Base-by-base conservation (phyloP, 2,113 vertebrate species). In the Corydoras sp. region DNA sequence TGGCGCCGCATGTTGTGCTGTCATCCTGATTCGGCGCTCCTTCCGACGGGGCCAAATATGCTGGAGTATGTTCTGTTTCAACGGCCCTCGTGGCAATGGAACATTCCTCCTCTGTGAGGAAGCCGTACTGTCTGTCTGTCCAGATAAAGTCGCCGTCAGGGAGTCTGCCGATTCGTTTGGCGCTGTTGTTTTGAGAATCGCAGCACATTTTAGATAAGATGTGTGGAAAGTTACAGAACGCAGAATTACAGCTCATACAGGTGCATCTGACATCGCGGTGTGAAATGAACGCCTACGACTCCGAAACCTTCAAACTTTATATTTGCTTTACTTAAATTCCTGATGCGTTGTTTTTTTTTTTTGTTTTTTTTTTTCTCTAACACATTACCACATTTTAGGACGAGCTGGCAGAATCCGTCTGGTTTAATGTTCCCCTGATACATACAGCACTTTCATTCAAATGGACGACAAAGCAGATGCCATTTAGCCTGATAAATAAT, bases 1-100 rank as follows among this genome's bases (percentile, higher is more conserved):
- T 83, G 80, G 77, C 79, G 31, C 51, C 11, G 14, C 80, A 54
- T 30, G 30, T 74, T 75, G 80, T 73, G 68, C 58, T 73, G 80
- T 68, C 75, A 73, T 58, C 63, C 43, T 71, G 24, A 49, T 48
- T 31, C 14, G 15, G 66, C 43, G 73, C 50, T 68, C 30, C 15
- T 31, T 31, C 32, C 13, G 3, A 12, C 61, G 62, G 51, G 68
- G 74, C 64, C 72, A 11, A 24, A 9, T 74, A 65, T 71, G 67
- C 29, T 35, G 62, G 24, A 55, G 9, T 54, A n/a, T 12, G 12
- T 49, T 55, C 53, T 31, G 3, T 63, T 2, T 48, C 3, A 63
- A 18, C 35, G 35, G 14, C 35, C 35, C 62, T 63, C 12, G 32
- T 7, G n/a, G 62, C 62, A 15, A 8, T 10, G 62, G 62, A 35